Evolutionary conservation across 2,888 invertebrate genomes (phyloP), one percentile per base, ranked within the genome.

Genomic region (Macropis europaea): DNA sequence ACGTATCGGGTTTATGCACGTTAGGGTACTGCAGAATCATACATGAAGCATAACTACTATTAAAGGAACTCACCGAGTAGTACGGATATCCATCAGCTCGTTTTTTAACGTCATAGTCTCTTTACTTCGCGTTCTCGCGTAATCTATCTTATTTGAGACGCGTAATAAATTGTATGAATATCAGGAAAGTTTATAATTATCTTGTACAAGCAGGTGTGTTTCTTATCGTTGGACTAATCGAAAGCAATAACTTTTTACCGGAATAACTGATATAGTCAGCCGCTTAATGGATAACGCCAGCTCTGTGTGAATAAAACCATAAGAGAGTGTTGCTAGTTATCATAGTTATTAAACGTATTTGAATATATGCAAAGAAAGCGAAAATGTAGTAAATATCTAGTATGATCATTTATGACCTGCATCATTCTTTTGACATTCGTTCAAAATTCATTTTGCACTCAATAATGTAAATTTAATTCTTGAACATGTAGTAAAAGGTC

Each of bases 1-100:
- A 34, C 34, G 48, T 56, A 38, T 43, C 53, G 50, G 53, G 50
- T 42, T 69, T 47, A 47, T 42, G 38, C 54, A 53, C 32, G 32
- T 13, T 43, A 38, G 24, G 34, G 30, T 32, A 36, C 36, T 26
- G 26, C 50, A 50, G 54, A 30, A 54, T 7, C 11, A 7, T 11
- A 59, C 63, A 74, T 74, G 68, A 73, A 73, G 47, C 56, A 36
- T 15, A 54, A 62, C 60, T 53, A 50, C n/a, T 15, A 22, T 34
- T 50, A 30, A 60, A 45, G 50, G 48, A 45, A 38, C 43, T 42
- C 69, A 53, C 22, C 34, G 30, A 30, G 61, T 24, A 30, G 24
- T 9, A 48, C 30, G 43, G 72, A 67, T 72, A 62, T 32, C 30
- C 42, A 62, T 67, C 57, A 22, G 32, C 66, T 47, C 60, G 52